Percentiles rank a stretch among this genome's conserved stretches.
These are phyloP conservation scores for Holacanthus passer DNA, from an alignment of 2,113 vertebrate genomes.

Conservation along the genomic window DNA sequence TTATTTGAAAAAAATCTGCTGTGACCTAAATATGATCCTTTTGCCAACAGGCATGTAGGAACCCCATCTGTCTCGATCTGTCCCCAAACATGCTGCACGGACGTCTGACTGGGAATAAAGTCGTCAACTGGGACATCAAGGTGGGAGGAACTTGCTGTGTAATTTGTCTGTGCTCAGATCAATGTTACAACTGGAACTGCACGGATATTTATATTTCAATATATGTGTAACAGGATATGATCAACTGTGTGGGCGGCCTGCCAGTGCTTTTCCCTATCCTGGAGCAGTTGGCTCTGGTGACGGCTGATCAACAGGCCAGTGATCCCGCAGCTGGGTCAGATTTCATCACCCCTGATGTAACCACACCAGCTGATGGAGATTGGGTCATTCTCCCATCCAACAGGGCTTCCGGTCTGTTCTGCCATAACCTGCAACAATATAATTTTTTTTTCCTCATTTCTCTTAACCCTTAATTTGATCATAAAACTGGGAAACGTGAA, in stretches of 20 bases:
- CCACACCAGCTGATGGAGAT: slow-evolving; percentile 90
- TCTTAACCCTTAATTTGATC: background rate
- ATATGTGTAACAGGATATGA: slow-evolving; percentile 88
- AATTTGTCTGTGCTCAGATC: background rate
- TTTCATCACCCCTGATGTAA: slow-evolving; percentile 84
- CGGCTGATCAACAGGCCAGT: slow-evolving; percentile 78
- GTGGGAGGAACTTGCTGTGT: slow-evolving; percentile 74
- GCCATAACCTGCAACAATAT: background rate
- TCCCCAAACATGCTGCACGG: slow-evolving; percentile 94
- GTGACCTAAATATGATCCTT: background rate
- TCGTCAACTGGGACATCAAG: slow-evolving; percentile 99
- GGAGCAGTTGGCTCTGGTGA: slow-evolving; percentile 90
- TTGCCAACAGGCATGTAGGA: slow-evolving; percentile 91
- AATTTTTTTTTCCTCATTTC: background rate
- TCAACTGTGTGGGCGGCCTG: slow-evolving; percentile 95
- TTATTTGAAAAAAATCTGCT: background rate
- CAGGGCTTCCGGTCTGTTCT: slow-evolving; percentile 91
- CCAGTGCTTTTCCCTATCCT: slow-evolving; percentile 92
- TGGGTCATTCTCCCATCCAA: slow-evolving; percentile 91
- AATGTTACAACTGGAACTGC: background rate
- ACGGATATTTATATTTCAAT: background rate
- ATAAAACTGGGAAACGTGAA: background rate
- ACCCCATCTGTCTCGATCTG: slow-evolving; percentile 95
- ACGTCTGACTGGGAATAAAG: slow-evolving; percentile 97
- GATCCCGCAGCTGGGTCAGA: slow-evolving; percentile 80